phyloP scores from a whole-genome alignment of 1,140 invertebrate genomes.

The Brachionus koreanus region DNA sequence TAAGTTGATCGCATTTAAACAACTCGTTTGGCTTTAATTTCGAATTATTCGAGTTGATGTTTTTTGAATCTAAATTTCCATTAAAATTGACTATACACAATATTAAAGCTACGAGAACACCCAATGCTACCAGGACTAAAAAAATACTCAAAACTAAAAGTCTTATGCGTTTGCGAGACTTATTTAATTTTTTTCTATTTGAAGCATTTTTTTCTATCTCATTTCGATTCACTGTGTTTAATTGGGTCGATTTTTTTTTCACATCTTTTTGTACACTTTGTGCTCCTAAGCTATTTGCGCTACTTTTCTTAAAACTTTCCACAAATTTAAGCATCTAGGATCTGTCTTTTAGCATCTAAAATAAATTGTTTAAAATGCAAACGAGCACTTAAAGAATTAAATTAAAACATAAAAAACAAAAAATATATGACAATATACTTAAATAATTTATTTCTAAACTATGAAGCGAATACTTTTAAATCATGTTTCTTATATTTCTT shows the following conservation, averaged over 20 bases:
- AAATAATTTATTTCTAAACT: no score
- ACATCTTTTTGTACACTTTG: background rate
- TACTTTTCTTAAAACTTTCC: background rate
- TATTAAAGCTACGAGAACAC: background rate
- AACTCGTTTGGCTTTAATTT: background rate
- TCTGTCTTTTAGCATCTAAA: background rate
- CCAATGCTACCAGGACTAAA: background rate
- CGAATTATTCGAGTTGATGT: background rate
- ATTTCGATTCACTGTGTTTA: background rate
- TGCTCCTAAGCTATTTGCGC: background rate
- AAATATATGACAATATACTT: no score
- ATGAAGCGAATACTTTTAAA: no score
- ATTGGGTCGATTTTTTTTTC: background rate
- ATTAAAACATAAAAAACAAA: no score
- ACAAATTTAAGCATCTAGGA: conserved; percentile 22
- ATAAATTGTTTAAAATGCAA: background rate
- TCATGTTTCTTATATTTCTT: no score
- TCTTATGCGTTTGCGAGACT: background rate
- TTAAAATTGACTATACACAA: background rate
- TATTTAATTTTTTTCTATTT: background rate
- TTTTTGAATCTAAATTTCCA: background rate
- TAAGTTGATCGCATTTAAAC: background rate
- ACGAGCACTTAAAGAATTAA: no score
- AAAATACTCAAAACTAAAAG: background rate
- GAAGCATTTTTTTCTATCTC: background rate